These are phyloP conservation scores for Falcunculus frontatus DNA, from an alignment of 2,113 vertebrate species.

Conservation along the genomic window DNA sequence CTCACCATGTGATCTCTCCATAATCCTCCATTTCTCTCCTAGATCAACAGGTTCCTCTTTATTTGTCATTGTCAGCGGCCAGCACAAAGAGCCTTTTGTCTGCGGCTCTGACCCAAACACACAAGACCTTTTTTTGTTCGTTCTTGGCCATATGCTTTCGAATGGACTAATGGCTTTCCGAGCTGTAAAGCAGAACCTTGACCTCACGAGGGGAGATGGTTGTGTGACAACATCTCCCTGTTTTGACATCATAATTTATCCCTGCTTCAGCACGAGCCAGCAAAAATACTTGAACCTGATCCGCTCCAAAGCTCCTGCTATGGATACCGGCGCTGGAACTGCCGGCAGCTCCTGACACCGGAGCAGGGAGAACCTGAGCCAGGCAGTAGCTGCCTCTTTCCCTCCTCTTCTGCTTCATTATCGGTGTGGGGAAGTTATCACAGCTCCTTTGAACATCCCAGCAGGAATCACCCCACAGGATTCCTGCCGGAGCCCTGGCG, in stretches of 20 bases:
- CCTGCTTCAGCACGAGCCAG: background rate
- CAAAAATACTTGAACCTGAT: background rate
- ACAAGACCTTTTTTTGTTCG: background rate
- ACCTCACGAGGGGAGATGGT: background rate
- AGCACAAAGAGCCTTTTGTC: conserved; percentile 47
- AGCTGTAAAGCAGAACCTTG: conserved; percentile 10
- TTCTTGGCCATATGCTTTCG: background rate
- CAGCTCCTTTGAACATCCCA: background rate
- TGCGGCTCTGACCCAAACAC: conserved; percentile 5
- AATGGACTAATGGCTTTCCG: background rate
- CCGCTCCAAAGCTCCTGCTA: background rate
- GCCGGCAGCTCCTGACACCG: background rate
- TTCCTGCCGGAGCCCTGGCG: background rate
- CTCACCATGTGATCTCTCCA: background rate
- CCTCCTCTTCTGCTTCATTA: background rate
- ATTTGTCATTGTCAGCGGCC: conserved; percentile 15
- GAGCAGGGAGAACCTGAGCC: background rate
- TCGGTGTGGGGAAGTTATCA: background rate
- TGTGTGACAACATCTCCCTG: background rate
- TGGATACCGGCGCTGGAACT: background rate
- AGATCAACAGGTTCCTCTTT: conserved; percentile 44
- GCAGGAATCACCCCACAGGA: background rate
- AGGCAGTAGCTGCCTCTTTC: background rate
- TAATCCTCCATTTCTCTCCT: background rate
- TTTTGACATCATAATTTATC: background rate